Evolutionary conservation across 2,797 vertebrate genomes (phyloP).

Genomic region (Intellagama lesueurii): DNA sequence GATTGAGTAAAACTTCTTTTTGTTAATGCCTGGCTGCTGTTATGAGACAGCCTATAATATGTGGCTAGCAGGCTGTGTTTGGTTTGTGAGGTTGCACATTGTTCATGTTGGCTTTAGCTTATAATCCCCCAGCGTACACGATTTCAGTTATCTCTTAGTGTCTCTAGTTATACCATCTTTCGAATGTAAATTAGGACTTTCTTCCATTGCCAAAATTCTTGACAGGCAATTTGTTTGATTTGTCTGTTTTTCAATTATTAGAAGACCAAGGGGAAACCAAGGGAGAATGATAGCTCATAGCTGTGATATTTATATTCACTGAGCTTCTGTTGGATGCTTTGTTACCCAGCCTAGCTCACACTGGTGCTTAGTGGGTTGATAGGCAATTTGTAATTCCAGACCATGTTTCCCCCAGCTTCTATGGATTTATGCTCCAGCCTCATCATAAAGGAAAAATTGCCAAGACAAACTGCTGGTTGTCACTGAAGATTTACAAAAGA

Average conservation of each 20-base stretch:
- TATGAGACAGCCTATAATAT: too few relatives aligned
- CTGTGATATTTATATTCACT: slow-evolving; percentile 4
- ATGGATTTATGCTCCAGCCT: neutral
- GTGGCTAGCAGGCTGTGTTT: neutral
- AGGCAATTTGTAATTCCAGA: slow-evolving; percentile 21
- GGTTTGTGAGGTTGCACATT: neutral
- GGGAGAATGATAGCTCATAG: neutral
- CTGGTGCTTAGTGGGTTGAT: neutral
- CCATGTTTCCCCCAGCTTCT: neutral
- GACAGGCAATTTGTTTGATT: slow-evolving; percentile 30
- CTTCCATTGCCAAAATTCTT: neutral
- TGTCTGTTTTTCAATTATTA: slow-evolving; percentile 22
- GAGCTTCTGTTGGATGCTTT: neutral
- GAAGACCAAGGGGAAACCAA: neutral
- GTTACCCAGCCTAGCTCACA: neutral
- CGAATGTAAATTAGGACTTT: slow-evolving; percentile 11
- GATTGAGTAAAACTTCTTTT: neutral
- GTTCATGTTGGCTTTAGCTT: neutral
- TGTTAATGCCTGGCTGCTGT: too few relatives aligned
- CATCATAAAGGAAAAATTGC: slow-evolving; percentile 7
- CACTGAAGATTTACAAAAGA: slow-evolving; percentile 17
- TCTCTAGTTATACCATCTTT: neutral
- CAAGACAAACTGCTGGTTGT: slow-evolving; percentile 14
- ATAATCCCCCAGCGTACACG: neutral
- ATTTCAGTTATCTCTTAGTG: neutral